These are phyloP conservation scores for Diuraphis noxia DNA, from an alignment of 1,140 invertebrate species.

Conservation along the genomic window DNA sequence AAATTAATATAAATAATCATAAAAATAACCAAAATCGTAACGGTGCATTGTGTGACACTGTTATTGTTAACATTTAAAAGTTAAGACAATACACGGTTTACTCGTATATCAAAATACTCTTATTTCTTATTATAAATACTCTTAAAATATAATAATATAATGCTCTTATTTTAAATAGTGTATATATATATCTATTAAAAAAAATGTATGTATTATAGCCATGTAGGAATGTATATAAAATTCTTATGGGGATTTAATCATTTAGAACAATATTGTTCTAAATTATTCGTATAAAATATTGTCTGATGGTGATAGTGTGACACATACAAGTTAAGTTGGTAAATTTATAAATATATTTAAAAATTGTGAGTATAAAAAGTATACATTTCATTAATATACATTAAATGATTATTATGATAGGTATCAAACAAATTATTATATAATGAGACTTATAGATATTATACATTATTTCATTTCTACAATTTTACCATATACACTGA, in stretches of 20 bases:
- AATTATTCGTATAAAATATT: not conserved
- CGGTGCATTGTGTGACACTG: not conserved
- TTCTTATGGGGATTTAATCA: not conserved
- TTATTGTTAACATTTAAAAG: not conserved
- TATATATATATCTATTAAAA: not conserved
- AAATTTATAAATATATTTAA: slow-evolving; percentile 7
- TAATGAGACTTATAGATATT: not conserved
- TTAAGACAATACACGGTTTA: not conserved
- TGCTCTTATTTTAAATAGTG: not conserved
- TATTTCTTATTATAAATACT: not conserved
- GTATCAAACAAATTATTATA: not conserved
- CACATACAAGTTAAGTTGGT: not conserved
- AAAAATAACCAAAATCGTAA: not conserved
- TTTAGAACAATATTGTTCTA: not conserved
- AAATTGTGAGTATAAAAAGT: not conserved
- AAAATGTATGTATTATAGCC: not conserved
- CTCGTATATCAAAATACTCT: not conserved
- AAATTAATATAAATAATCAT: not conserved
- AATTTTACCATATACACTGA: not conserved
- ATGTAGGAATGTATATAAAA: not conserved
- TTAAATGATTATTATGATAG: not conserved
- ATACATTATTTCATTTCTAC: not conserved
- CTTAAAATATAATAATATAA: not conserved
- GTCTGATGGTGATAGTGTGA: not conserved
- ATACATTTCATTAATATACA: not conserved